Evolutionary conservation across 2,888 invertebrate genomes (phyloP), one percentile per base, ranked within the genome.

Genomic region (Lasioglossum lativentre): DNA sequence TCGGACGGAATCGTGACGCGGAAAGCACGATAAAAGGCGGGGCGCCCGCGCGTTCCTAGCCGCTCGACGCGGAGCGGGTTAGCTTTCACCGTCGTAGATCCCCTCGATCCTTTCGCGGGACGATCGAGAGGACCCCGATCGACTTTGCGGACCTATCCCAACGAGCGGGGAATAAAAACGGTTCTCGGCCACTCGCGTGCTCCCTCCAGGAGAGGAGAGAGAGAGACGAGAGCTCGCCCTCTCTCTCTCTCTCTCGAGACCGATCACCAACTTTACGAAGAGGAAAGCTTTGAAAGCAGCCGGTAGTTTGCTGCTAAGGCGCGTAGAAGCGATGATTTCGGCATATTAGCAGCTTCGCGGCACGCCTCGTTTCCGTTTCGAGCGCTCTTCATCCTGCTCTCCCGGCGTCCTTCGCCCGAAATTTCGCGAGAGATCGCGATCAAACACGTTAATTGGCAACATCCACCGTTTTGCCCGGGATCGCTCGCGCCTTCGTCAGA

Each of bases 281-380:
- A n/a, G 59, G 27, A 59, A 59, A 59, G n/a, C 59, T 59, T n/a
- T 59, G 27, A 14, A 27, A 59, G 27, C 52, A 23, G 52, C 52
- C 52, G 52, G 52, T 52, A 52, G 52, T 52, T 52, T 52, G 52
- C 52, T 23, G 23, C 52, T 23, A 23, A 10, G 52, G 52, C 52
- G 52, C 52, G 52, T 23, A 52, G 52, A 52, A 23, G 52, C 52
- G 52, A 52, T 23, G 52, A 52, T 52, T 52, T 27, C 27, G 16
- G 30, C 66, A 80, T n/a, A 34, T 80, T 84, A 68, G 73, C 23
- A 59, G 80, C 83, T 59, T 59, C 63, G 75, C 45, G 80, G 66
- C 40, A 47, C 63, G 42, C n/a, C 68, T 70, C 66, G 78, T 77
- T 78, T 71, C 74, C 68, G 42, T 66, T 75, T 59, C 75, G 68